These are phyloP conservation scores for Zaprionus ghesquierei DNA, from an alignment of 1,140 invertebrate genomes.

Conservation along the genomic window DNA sequence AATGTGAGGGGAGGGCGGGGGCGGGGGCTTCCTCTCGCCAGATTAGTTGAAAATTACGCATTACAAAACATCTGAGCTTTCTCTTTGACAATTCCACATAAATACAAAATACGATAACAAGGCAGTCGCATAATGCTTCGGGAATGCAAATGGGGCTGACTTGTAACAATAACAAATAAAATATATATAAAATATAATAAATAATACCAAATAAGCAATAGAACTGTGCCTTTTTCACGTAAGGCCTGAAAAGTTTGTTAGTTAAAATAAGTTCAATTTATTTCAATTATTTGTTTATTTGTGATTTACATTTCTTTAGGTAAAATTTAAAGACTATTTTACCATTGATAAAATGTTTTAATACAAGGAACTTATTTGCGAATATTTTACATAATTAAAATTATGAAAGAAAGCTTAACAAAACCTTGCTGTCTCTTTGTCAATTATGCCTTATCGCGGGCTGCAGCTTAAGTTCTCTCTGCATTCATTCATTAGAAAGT, in stretches of 20 bases:
- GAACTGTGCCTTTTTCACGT: too few species aligned
- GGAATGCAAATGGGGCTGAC: not conserved
- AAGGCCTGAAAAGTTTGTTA: too few species aligned
- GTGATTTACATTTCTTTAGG: too few species aligned
- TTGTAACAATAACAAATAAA: not conserved
- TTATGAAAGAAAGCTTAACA: not conserved
- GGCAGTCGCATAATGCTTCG: not conserved
- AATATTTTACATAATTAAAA: not conserved
- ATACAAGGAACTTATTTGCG: not conserved
- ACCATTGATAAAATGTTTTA: not conserved
- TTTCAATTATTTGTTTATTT: too few species aligned
- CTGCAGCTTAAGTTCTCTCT: not conserved
- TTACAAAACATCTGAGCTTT: not conserved
- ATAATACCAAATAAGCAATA: not conserved
- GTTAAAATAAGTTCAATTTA: too few species aligned
- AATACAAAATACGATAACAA: not conserved
- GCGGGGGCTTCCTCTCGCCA: not conserved
- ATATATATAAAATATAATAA: not conserved
- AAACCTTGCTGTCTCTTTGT: not conserved
- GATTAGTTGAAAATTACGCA: constrained; percentile 1
- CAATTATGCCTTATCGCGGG: not conserved
- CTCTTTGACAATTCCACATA: not conserved
- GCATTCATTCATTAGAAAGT: too few species aligned
- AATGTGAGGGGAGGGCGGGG: not conserved
- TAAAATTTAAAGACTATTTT: not conserved